phyloP scores from a whole-genome alignment of 2,888 invertebrate genomes.

The Tetragnatha montana region DNA sequence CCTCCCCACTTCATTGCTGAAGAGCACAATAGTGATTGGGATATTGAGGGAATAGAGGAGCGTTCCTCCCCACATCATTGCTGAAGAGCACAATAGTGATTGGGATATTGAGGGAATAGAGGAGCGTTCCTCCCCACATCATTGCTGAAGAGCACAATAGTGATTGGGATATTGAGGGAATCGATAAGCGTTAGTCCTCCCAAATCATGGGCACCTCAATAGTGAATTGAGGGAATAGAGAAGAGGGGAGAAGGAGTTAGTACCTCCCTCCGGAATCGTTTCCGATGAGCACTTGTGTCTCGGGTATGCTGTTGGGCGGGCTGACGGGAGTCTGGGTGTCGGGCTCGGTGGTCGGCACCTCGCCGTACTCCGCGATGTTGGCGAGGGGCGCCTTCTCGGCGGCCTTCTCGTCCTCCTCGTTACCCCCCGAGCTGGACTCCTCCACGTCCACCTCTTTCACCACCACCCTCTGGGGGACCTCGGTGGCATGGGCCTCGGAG shows the following conservation, averaged over 20 bases:
- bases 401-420: conserved; percentile 34
- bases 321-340: conserved; percentile 59
- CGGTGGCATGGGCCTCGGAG: conserved; percentile 64
- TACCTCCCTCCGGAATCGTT: conserved; percentile 62
- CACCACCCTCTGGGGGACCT: conserved; percentile 52
- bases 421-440: not conserved
- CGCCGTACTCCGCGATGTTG: conserved; percentile 60
- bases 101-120: too few species aligned
- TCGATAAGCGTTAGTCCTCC: too few species aligned
- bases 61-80: too few species aligned
- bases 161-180: too few species aligned
- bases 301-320: conserved; percentile 71
- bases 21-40: too few species aligned
- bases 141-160: too few species aligned
- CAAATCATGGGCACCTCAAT: too few species aligned
- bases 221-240: too few species aligned
- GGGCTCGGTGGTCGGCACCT: conserved; percentile 39
- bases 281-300: conserved; percentile 68
- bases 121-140: too few species aligned
- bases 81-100: too few species aligned
- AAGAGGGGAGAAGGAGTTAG: not conserved
- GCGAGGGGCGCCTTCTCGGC: conserved; percentile 58
- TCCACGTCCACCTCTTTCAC: conserved; percentile 45
- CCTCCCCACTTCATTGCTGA: too few species aligned
- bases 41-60: too few species aligned